Evolutionary conservation across 2,888 invertebrate species (phyloP), one percentile per base, ranked within the genome.

Genomic region (Pammene fasciana): DNA sequence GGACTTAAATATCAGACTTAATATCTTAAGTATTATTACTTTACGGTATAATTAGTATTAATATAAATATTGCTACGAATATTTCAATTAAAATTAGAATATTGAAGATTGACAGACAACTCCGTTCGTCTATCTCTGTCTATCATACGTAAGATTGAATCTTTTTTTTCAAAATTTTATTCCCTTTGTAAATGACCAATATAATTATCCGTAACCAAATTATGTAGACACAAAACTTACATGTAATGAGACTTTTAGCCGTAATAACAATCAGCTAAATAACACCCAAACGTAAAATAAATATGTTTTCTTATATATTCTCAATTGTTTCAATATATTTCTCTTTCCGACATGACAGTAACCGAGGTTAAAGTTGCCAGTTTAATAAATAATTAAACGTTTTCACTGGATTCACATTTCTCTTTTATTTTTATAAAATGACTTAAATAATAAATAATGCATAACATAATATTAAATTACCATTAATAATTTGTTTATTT

Each of bases 261-360:
- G 73, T 67, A 73, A 67, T 45, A 72, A 72, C 74, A 72, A 75
- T 76, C 75, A 76, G 75, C 77, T 75, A 75, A 77, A 77, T 74
- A 74, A 76, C 74, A 77, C 76, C 72, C 68, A 72, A 72, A 61
- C 73, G 75, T 70, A 75, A 75, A 72, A 66, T 75, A 74, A 13
- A 71, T 72, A 74, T 74, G 71, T 76, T 81, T 68, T 76, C 75
- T 76, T 75, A 76, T 75, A 55, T 80, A 77, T 81, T 77, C 80
- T 83, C 82, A 83, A 79, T 80, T 83, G 79, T 83, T 81, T 81
- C 78, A 80, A 78, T 81, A 78, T 80, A 79, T 80, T 80, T 73
- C 73, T 70, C 70, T 70, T 72, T 73, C 73, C 73, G 73, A 73
- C 73, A 73, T 73, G 65, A 72, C 71, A 71, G 67, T 64, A 56